Evolutionary conservation across 2,113 vertebrate genomes (phyloP).

Genomic region (Sphyrna mokarran): DNA sequence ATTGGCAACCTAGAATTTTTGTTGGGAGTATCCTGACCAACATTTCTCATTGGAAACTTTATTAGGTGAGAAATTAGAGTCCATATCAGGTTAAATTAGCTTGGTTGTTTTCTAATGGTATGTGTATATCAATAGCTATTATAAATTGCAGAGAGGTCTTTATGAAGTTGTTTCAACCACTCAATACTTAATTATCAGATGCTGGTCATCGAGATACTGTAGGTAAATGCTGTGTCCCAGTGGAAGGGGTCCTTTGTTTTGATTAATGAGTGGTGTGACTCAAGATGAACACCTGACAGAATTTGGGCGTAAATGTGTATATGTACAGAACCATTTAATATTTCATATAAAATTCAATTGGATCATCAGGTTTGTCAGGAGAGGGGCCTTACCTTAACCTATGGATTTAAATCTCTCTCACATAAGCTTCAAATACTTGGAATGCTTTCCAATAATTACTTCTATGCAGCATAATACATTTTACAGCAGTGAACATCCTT

Average conservation of each 20-base stretch:
- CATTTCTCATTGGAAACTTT: not conserved
- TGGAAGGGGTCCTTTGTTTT: not conserved
- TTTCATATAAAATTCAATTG: not conserved
- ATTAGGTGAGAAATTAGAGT: not conserved
- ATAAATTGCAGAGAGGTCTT: not conserved
- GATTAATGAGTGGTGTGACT: not conserved
- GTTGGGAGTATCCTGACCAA: no score
- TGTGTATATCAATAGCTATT: not conserved
- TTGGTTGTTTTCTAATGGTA: not conserved
- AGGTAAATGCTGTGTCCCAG: not conserved
- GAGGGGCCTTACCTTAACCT: not conserved
- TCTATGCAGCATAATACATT: not conserved
- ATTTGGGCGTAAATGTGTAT: not conserved
- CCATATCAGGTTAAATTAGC: not conserved
- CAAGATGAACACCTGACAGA: not conserved
- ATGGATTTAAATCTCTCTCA: not conserved
- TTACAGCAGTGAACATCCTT: not conserved
- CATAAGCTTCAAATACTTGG: not conserved
- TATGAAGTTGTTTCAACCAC: not conserved
- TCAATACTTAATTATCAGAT: not conserved
- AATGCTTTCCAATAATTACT: not conserved
- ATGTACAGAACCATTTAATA: not conserved
- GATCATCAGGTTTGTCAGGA: not conserved
- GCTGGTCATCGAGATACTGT: not conserved
- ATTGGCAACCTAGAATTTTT: no score